A percentile compares a stretch with the other conserved stretches of the same genome.
phyloP scores from a whole-genome alignment of 1,140 invertebrate genomes.

The Agrypnia vestita region DNA sequence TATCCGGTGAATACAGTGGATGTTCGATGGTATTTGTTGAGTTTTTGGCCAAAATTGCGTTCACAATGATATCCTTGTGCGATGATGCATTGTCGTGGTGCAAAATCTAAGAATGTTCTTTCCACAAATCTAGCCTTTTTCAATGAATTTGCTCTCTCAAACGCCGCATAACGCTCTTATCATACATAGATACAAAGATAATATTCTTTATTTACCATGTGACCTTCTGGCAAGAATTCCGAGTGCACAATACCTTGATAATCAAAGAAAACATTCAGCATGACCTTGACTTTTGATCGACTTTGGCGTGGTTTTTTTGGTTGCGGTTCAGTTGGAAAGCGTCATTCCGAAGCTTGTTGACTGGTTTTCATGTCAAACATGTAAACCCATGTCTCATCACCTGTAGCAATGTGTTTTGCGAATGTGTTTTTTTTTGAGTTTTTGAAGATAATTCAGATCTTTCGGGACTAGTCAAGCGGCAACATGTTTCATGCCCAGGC shows the following conservation, averaged over 20 bases:
- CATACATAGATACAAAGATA: no score
- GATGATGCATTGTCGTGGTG: no score
- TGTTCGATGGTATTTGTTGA: no score
- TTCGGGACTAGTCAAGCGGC: background rate
- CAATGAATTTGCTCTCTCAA: no score
- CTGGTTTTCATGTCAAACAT: background rate
- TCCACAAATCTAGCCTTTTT: no score
- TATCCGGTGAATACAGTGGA: no score
- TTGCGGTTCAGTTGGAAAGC: conserved; percentile 40
- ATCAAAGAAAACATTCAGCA: conserved; percentile 64
- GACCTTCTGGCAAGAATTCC: conserved; percentile 62
- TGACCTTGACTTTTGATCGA: conserved; percentile 63
- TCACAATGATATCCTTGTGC: no score
- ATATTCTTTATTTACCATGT: conserved; percentile 16
- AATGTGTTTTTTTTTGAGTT: background rate
- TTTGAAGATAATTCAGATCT: background rate
- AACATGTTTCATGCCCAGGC: no score
- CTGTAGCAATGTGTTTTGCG: background rate
- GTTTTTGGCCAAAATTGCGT: no score
- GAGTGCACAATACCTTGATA: conserved; percentile 61
- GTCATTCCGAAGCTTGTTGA: conserved; percentile 60
- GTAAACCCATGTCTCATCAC: conserved; percentile 1
- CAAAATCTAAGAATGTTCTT: no score
- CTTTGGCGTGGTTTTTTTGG: conserved; percentile 61
- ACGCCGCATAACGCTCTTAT: background rate